Base-by-base conservation (phyloP, 1,140 invertebrate genomes). In the Bombus vancouverensis region DNA sequence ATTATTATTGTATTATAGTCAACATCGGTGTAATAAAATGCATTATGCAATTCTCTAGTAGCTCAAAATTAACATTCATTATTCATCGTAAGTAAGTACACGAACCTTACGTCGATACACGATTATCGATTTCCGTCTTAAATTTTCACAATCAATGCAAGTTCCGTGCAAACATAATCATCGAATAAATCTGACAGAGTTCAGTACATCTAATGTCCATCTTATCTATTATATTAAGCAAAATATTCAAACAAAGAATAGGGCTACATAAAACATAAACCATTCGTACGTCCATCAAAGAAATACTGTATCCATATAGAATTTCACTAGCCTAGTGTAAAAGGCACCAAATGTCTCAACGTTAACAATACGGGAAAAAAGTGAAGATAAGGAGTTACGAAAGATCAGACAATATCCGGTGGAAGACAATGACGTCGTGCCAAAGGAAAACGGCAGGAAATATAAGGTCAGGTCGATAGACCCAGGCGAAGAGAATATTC, bases 401-500 rank as follows among this genome's bases (percentile, higher is more conserved):
- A 32, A 4, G 34, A 22, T 47, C 37, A 44, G n/a, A 73, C 34
- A 34, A 68, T 22, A 39, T 53, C 47, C 22, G 3, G 57, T 34
- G 4, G 13, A 32, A 34, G 66, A 57, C 13, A 66, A 37, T 32
- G 42, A 39, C 8, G 8, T 34, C 12, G 28, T 12, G 10, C 15
- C 2, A 34, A 47, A 18, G 44, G 34, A 32, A 62, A 47, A 42
- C 3, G 39, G 53, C 12, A 34, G 32, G 18, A 75, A 62, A 78
- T 37, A 28, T 22, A 59, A 39, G 25, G 10, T n/a, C 34, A 62
- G 44, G 53, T 15, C 65, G 57, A 53, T 65, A 57, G 65, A 86
- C 59, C 65, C 37, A 66, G 34, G 34, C 59, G 66, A 72, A 68
- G 65, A 62, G 79, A 90, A 89, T 88, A 82, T 89, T 91, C 90